A percentile compares a stretch with the other conserved stretches of the same genome.
phyloP scores from a whole-genome alignment of 2,113 vertebrate genomes.

The Lucifuga dentata region DNA sequence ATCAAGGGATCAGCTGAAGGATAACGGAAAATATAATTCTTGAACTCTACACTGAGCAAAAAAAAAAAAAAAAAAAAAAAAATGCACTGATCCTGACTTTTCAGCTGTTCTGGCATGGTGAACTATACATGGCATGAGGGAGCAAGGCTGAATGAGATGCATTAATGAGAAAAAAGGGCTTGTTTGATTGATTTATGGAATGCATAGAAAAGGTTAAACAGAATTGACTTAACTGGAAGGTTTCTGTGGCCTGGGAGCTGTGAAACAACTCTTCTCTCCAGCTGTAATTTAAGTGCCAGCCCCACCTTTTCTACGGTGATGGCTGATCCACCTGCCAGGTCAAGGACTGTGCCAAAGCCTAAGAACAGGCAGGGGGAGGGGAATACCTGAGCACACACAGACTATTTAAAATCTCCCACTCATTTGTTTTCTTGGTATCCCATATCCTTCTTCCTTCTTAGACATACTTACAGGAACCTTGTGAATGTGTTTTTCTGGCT shows the following conservation, averaged over 20 bases:
- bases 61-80: background rate
- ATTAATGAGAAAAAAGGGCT: conserved; percentile 72
- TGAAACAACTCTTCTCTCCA: conserved; percentile 57
- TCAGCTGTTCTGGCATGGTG: conserved; percentile 67
- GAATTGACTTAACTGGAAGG: conserved; percentile 76
- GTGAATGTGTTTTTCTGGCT: conserved; percentile 40
- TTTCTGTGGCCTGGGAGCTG: conserved; percentile 67
- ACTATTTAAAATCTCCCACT: conserved; percentile 11
- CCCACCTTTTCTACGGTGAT: conserved; percentile 46
- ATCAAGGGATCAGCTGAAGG: conserved; percentile 74
- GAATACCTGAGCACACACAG: background rate
- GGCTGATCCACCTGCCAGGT: conserved; percentile 74
- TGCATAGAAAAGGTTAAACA: conserved; percentile 70
- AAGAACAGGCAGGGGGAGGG: conserved; percentile 31
- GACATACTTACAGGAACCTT: background rate
- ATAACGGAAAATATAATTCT: conserved; percentile 71
- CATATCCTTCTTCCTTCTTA: conserved; percentile 7
- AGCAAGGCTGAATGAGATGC: conserved; percentile 56
- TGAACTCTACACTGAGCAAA: conserved; percentile 55
- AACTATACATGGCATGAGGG: conserved; percentile 60
- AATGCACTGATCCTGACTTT: conserved; percentile 55
- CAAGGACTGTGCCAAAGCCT: conserved; percentile 38
- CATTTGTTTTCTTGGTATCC: conserved; percentile 23
- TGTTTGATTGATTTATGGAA: conserved; percentile 83
- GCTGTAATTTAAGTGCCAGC: conserved; percentile 58